phyloP scores from a whole-genome alignment of 2,888 invertebrate species.

The Diabrotica balteata region DNA sequence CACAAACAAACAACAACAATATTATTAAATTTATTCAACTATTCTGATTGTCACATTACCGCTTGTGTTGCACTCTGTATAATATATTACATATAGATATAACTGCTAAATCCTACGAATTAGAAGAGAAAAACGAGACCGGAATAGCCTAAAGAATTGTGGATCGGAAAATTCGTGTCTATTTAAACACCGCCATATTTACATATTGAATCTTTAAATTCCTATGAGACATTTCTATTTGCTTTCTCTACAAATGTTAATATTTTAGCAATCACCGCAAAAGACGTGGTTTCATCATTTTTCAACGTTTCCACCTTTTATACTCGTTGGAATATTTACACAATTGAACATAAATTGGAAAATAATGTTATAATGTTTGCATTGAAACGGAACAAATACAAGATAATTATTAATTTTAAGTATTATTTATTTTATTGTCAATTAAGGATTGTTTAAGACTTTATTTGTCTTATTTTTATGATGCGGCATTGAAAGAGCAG shows the following conservation, averaged over 20 bases:
- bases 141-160: too few species aligned
- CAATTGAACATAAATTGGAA: conserved; percentile 45
- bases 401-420: conserved; percentile 41
- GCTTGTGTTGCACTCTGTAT: too few species aligned
- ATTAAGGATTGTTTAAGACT: conserved; percentile 36
- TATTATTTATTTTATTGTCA: conserved; percentile 37
- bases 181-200: background rate
- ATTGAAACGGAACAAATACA: conserved; percentile 46
- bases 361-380: conserved; percentile 46
- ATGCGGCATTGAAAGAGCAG: conserved; percentile 31
- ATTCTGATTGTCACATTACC: too few species aligned
- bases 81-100: too few species aligned
- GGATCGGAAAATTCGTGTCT: too few species aligned
- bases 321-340: conserved; percentile 42
- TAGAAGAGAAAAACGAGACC: too few species aligned
- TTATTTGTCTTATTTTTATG: conserved; percentile 35
- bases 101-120: too few species aligned
- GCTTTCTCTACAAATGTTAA: conserved; percentile 4
- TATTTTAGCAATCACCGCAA: conserved; percentile 15
- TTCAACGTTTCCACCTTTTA: conserved; percentile 33
- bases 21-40: too few species aligned
- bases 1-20: too few species aligned
- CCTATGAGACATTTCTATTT: conserved; percentile 13
- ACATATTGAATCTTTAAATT: background rate
- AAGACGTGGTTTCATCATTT: conserved; percentile 12